Base-by-base conservation (phyloP, 2,113 vertebrate genomes). In the Phaethon lepturus region DNA sequence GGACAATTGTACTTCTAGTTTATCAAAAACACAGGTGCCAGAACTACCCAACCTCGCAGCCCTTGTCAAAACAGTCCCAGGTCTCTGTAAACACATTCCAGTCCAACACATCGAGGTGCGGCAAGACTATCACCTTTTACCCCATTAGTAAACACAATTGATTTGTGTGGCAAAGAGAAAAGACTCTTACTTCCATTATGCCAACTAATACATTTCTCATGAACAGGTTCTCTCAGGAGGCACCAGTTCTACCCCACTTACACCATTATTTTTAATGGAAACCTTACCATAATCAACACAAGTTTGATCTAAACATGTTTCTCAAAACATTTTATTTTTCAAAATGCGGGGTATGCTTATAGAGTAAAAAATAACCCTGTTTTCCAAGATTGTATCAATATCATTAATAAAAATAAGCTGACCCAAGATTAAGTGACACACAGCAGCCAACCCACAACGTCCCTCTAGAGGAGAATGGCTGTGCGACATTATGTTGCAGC, bases 401-500 rank as follows among this genome's bases (percentile, higher is more conserved):
- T 3, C 13, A 52, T 40, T 40, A 23, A 59, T 12, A 86, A 64
- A 83, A 96, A 69, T 11, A 76, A 83, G 6, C 16, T 87, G 64
- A 20, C 26, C n/a, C 35, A 40, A 49, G 45, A 44, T 31, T 33
- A 50, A 38, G 20, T 19, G 60, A 45, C 8, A 19, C 1, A 35
- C 35, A 60, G 18, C 20, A 84, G 33, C 12, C 44, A 80, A 44
- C 10, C 24, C 28, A 44, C 35, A 64, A 1, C 16, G 13, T 66
- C 67, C 12, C 62, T 44, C 58, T 16, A 24, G 58, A 49, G 73
- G 23, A 58, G 55, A 77, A 87, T 1, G 2, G 17, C 63, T 42
- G 24, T 49, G 31, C 2, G 3, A 47, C 33, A 17, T 50, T 17
- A 28, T 0, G 0, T 11, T n/a, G n/a, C 33, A 69, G 10, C n/a